Base-by-base conservation (phyloP, 1,140 invertebrate species). In the Helicorthomorpha holstii region DNA sequence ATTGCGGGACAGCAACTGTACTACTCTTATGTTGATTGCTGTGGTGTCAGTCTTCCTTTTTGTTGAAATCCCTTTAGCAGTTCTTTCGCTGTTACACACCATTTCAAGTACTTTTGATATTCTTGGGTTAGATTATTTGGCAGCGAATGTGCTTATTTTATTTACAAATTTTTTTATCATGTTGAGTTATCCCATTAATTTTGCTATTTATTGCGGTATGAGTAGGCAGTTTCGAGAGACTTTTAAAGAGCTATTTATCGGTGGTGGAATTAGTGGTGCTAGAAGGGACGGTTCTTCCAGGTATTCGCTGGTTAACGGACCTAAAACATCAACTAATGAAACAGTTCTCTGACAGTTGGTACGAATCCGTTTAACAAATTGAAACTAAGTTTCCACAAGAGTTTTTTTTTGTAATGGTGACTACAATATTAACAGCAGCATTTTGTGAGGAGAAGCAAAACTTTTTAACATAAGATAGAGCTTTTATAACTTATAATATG, bases 131-230 rank as follows among this genome's bases (percentile, higher is more conserved):
- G 77, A 89, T 64, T 89, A 89, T 58, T 66, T 78, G 49, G 74
- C 87, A 41, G 82, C 85, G 16, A 88, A 89, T 64, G 76, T 82
- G 7, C 76, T 87, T 53, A 83, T 94, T 44, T 68, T 93, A 21
- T 77, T 92, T 57, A 88, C 83, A 1, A 91, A 91, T 69, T 88
- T 94, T 68, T 85, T 88, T 65, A 86, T 95, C 55, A 82, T 89
- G 43, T 73, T 90, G 4, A 86, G 82, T 21, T 94, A 93, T 66
- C 89, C 89, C 0, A 81, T 93, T 51, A 92, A 94, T 67, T 95
- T 95, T 62, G 88, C 87, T 50, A 93, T 95, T 54, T 95, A 95
- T 64, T 94, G 89, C 64, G 87, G 87, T 3, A 94, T 94, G 90
- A 88, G 83, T 46, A 73, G 86, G 23, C 86, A 92, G 63, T 95